Evolutionary conservation across 2,888 invertebrate genomes (phyloP).

Genomic region (Cenopis cana): DNA sequence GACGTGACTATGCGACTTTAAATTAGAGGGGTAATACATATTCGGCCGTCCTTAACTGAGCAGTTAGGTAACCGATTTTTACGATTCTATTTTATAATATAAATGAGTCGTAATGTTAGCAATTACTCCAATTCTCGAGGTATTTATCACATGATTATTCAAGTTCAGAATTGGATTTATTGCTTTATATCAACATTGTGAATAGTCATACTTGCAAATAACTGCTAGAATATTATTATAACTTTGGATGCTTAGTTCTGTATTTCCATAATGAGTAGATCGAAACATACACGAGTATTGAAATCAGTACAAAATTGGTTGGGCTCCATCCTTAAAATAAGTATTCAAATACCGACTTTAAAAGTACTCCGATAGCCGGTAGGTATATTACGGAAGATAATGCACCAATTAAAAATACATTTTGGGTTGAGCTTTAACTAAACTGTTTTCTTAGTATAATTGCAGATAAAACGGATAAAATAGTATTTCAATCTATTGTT

Average conservation of each 20-base stretch:
- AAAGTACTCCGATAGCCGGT: too few relatives aligned
- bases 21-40: background rate
- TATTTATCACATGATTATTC: background rate
- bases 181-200: too few relatives aligned
- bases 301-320: background rate
- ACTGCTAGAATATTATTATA: background rate
- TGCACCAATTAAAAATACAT: background rate
- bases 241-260: background rate
- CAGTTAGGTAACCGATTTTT: background rate
- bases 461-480: background rate
- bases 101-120: background rate
- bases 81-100: background rate
- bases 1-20: background rate
- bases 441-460: conserved; percentile 3
- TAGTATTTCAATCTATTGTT: background rate
- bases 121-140: background rate
- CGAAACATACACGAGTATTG: background rate
- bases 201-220: too few relatives aligned
- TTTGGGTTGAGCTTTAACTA: conserved; percentile 21
- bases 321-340: too few relatives aligned
- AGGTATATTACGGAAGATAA: background rate
- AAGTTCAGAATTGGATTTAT: background rate
- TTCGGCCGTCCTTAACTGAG: background rate
- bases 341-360: background rate
- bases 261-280: background rate